These are phyloP conservation scores for Umimayanthus kanabou DNA, from an alignment of 92 coral and sea anemone species.

Conservation along the genomic window DNA sequence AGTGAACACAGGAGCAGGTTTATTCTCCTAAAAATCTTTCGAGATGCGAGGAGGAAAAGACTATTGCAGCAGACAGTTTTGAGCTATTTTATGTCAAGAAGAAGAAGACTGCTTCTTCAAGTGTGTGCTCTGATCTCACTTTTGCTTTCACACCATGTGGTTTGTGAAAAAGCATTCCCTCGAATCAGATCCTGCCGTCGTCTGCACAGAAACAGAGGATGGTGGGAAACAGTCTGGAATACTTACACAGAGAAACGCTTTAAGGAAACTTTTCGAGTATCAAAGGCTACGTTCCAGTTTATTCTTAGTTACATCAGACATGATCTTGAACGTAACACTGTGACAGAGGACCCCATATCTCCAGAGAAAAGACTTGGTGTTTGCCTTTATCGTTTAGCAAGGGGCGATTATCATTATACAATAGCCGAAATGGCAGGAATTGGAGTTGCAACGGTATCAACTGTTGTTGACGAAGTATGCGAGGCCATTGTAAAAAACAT, in stretches of 20 bases:
- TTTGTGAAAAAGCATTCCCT: slow-evolving; percentile 25
- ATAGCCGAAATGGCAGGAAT: slow-evolving; percentile 44
- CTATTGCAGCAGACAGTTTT: slow-evolving; percentile 42
- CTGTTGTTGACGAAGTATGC: slow-evolving; percentile 30
- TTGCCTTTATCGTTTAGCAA: slow-evolving; percentile 32
- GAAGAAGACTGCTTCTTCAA: slow-evolving; percentile 49
- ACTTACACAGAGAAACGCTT: slow-evolving; percentile 54
- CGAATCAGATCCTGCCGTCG: slow-evolving; percentile 53
- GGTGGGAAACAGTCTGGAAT: slow-evolving; percentile 66
- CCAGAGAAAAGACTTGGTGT: slow-evolving; percentile 41
- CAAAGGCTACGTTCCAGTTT: slow-evolving; percentile 54
- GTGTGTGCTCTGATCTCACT: slow-evolving; percentile 36
- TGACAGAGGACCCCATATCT: slow-evolving; percentile 59
- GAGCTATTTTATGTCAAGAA: slow-evolving; percentile 44
- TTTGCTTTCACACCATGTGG: slow-evolving; percentile 23
- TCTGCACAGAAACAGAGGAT: slow-evolving; percentile 56
- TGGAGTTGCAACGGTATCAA: slow-evolving; percentile 42
- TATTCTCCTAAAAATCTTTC: slow-evolving; percentile 31
- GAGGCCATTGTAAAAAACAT: slow-evolving; percentile 39
- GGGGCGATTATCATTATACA: slow-evolving; percentile 41
- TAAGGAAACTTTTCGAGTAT: slow-evolving; percentile 56
- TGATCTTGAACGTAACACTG: slow-evolving; percentile 44
- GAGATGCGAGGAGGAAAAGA: slow-evolving; percentile 33
- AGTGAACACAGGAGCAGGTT: slow-evolving; percentile 15
- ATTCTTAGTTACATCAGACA: slow-evolving; percentile 52